Conservation (phyloP, 2,888 invertebrate genomes). For the Amiota minor region DNA sequence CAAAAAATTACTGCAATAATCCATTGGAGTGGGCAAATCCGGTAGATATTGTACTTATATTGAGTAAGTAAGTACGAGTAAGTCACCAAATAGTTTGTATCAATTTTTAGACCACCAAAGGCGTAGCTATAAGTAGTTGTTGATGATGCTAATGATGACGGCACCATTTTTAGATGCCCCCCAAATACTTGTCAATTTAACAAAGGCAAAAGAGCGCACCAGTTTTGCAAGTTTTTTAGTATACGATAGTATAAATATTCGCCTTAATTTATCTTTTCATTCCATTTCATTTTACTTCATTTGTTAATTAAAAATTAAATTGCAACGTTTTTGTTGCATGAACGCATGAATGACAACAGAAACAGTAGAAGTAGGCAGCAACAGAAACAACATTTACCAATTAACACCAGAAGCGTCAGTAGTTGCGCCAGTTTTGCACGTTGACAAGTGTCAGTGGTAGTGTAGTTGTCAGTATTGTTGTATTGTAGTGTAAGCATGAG, state of each 20-base stretch:
- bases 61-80: neutral
- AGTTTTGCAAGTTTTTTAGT: slow-evolving; percentile 2
- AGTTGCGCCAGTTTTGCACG: slow-evolving; percentile 5
- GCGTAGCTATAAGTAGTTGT: neutral
- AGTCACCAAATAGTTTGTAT: neutral
- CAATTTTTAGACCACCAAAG: neutral
- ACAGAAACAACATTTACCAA: slow-evolving; percentile 25
- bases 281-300: slow-evolving; percentile 20
- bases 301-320: slow-evolving; percentile 39
- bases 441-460: slow-evolving; percentile 2
- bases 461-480: too few relatives aligned
- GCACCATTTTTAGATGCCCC: slow-evolving; percentile 10
- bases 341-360: slow-evolving; percentile 24
- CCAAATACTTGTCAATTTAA: neutral
- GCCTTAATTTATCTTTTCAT: slow-evolving; percentile 10
- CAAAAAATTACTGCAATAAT: too few relatives aligned
- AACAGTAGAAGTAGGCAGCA: slow-evolving; percentile 6
- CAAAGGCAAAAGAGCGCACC: neutral
- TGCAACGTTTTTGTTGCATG: slow-evolving; percentile 22
- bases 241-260: neutral
- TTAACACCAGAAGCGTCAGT: slow-evolving; percentile 25
- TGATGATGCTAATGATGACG: neutral
- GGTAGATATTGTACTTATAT: too few relatives aligned
- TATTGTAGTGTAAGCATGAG: neutral
- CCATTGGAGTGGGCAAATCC: too few relatives aligned